Evolutionary conservation across 1,140 invertebrate species (phyloP), one percentile per base, ranked within the genome.

Genomic region (Andricus grossulariae): DNA sequence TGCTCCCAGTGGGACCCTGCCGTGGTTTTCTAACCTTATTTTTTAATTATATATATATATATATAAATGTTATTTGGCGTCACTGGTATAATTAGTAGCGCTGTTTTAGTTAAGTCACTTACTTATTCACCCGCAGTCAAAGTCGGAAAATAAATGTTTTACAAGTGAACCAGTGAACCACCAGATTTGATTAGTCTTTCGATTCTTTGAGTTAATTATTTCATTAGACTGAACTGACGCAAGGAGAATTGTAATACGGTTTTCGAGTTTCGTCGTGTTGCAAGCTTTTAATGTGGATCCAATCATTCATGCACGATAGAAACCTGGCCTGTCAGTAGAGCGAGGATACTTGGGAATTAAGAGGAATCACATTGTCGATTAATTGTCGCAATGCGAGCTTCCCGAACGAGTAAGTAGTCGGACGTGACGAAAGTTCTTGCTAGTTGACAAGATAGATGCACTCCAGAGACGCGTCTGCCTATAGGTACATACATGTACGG

Each of bases 401-500:
- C 73, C 80, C 71, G 76, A 51, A 70, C 73, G 74, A 77, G 72
- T 80, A 73, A 77, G 66, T 75, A 73, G 77, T 78, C 73, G 77
- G 78, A 78, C 80, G 76, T 74, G 73, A 76, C 80, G 75, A 75
- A 82, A 83, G 72, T 86, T 83, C 83, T 82, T 82, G 77, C 82
- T 82, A 81, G 76, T 77, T 72, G 73, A 76, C 77, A 81, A 80
- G 79, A 79, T 79, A 78, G 80, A 83, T 84, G 77, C 77, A 80
- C 81, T 84, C 81, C 55, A 60, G 80, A 82, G 81, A 81, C 83
- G 76, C 80, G 82, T 85, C 81, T 81, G 71, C 80, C 79, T 82
- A 75, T 73, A 73, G 78, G 71, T 73, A 74, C 70, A 32, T 5
- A 25, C 25, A 32, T 32, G 49, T 84, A 55, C 50, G 54, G 32